Base-by-base conservation (phyloP, 2,113 vertebrate species). In the Dunckerocampus dactyliophorus region DNA sequence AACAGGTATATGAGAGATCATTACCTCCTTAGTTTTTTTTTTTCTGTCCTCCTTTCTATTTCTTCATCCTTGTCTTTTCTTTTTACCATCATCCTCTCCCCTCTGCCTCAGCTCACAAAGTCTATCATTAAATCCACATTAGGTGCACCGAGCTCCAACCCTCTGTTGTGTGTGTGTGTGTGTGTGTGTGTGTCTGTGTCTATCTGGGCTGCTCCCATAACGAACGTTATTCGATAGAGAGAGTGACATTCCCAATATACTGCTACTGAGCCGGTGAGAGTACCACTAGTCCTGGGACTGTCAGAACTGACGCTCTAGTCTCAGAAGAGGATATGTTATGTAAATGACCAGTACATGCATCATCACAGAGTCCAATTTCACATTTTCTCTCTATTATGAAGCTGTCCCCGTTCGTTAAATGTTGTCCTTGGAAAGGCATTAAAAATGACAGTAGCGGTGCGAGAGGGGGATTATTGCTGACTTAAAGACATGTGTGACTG, bases 41-140 rank as follows among this genome's bases (percentile, higher is more conserved):
- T 67, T 56, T 47, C 51, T 64, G 19, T 53, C 16, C 66, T 53
- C 56, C 61, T 47, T 53, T 72, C 34, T 43, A 50, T 81, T 79
- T 58, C 51, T 57, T 49, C 43, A 34, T 59, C 51, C 16, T 14
- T n/a, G 16, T 57, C 54, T 61, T 59, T 63, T 63, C 62, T 62
- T 75, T 74, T 61, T 56, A 62, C 56, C 50, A 15, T 69, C 63
- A 49, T 66, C 46, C 59, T 60, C 65, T 63, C 24, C 47, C 53
- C 74, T 72, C 72, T 28, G 55, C 64, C 65, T 75, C 71, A 79
- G 66, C 86, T 86, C 75, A 87, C 69, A 71, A 88, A 82, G 69
- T 66, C 67, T 71, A 15, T 89, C 84, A 88, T 90, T 88, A 90
- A 89, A 89, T 85, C 75, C 81, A 84, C 82, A 89, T 89, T 88